Percentiles rank a stretch among this genome's conserved stretches.
These are phyloP conservation scores for Pogonocichla stellata DNA, from an alignment of 2,113 vertebrate species.

Conservation along the genomic window DNA sequence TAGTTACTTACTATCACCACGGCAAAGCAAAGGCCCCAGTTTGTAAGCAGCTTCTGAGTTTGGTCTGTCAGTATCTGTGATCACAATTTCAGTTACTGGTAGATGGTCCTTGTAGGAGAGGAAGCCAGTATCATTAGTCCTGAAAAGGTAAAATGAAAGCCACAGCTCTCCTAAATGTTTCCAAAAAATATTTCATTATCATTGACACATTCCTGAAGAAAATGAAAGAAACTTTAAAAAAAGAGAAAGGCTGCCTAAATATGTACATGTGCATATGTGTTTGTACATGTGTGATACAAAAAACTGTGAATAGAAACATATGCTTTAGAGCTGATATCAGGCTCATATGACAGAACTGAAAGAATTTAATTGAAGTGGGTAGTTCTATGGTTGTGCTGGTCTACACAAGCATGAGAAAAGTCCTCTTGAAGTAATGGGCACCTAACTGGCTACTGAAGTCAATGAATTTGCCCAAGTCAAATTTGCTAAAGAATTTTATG, in stretches of 20 bases:
- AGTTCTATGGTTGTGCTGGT: not conserved
- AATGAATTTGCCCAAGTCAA: not conserved
- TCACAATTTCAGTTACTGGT: constrained; percentile 84
- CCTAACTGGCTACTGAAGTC: not conserved
- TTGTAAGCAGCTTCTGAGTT: constrained; percentile 87
- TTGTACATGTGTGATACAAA: not conserved
- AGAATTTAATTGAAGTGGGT: not conserved
- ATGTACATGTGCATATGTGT: not conserved
- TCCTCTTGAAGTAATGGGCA: not conserved
- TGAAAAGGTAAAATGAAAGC: constrained; percentile 58
- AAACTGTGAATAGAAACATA: not conserved
- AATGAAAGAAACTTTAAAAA: not conserved
- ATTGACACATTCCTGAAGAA: not conserved
- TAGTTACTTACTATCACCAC: constrained; percentile 89
- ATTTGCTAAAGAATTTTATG: not conserved
- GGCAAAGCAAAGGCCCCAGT: constrained; percentile 88
- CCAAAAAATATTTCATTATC: not conserved
- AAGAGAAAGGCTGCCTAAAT: not conserved
- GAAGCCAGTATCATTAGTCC: constrained; percentile 87
- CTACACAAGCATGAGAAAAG: not conserved
- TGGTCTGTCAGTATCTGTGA: constrained; percentile 84
- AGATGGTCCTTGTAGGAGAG: constrained; percentile 89
- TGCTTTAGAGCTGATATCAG: not conserved
- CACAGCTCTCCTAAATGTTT: not conserved
- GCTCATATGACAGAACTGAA: not conserved